A percentile compares a stretch with the other conserved stretches of the same genome.
Conservation (phyloP, 2,113 vertebrate genomes). For the Lipophrys pholis region DNA sequence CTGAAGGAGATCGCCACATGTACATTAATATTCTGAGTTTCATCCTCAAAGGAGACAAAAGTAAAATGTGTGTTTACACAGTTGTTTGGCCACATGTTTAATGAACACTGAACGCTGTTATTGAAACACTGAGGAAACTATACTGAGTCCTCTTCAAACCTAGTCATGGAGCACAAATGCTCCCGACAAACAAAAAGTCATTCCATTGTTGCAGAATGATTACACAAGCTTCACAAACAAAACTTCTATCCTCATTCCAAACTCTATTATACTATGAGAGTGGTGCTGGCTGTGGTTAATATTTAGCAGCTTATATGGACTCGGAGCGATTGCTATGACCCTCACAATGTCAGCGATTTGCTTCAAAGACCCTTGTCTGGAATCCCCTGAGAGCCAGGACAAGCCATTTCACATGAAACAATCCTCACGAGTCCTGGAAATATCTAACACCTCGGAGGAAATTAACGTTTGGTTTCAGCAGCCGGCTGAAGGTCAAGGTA, state of each 20-base stretch:
- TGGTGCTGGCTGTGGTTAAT: not conserved
- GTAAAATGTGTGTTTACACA: too few relatives aligned
- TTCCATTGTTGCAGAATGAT: not conserved
- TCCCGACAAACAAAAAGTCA: not conserved
- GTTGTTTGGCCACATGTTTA: too few relatives aligned
- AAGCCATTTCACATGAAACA: constrained; percentile 23
- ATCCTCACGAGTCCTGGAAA: constrained; percentile 4
- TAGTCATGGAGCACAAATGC: not conserved
- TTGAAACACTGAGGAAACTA: not conserved
- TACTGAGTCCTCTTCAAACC: not conserved
- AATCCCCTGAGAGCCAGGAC: not conserved
- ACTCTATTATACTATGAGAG: not conserved
- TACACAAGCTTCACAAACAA: not conserved
- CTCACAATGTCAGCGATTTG: constrained; percentile 17
- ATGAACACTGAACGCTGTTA: too few relatives aligned
- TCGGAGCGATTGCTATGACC: constrained; percentile 20
- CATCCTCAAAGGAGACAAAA: too few relatives aligned
- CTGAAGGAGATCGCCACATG: too few relatives aligned
- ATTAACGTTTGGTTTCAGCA: constrained; percentile 2
- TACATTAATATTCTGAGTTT: too few relatives aligned
- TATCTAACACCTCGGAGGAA: constrained; percentile 7
- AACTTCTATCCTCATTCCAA: not conserved
- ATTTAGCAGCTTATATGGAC: not conserved
- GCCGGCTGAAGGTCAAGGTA: constrained; percentile 64
- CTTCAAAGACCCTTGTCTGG: constrained; percentile 20